These are phyloP conservation scores for Zalophus californianus DNA, from an alignment of 2,797 vertebrate genomes.

Conservation along the genomic window DNA sequence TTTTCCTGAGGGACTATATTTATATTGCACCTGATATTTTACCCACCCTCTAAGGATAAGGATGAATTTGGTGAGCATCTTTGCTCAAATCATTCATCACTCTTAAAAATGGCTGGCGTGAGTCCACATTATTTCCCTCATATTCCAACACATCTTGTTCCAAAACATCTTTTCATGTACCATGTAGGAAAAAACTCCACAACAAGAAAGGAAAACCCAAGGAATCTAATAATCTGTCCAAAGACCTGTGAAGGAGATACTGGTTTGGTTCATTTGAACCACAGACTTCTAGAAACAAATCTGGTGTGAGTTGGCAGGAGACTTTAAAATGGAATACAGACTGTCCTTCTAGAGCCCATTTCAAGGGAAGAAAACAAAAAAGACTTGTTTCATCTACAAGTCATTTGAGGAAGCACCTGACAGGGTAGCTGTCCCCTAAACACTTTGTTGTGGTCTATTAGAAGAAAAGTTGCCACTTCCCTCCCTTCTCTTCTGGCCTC, in stretches of 20 bases:
- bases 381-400: not conserved
- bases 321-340: not conserved
- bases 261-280: not conserved
- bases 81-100: constrained; percentile 57
- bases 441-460: not conserved
- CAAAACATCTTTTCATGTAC: not conserved
- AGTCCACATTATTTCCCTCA: constrained; percentile 29
- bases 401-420: not conserved
- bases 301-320: not conserved
- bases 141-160: not conserved
- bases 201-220: not conserved
- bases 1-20: constrained; percentile 62
- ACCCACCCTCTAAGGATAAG: constrained; percentile 69
- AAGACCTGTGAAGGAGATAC: not conserved
- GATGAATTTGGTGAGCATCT: constrained; percentile 62
- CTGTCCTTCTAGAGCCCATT: not conserved
- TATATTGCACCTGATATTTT: constrained; percentile 46
- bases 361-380: not conserved
- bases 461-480: not conserved
- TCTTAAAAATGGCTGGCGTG: constrained; percentile 18
- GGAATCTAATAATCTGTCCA: not conserved
- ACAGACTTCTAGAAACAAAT: not conserved
- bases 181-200: not conserved
- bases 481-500: not conserved
- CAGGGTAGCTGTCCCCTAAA: not conserved